Evolutionary conservation across 2,888 invertebrate species (phyloP).

Genomic region (Acanthococcus lagerstroemiae): DNA sequence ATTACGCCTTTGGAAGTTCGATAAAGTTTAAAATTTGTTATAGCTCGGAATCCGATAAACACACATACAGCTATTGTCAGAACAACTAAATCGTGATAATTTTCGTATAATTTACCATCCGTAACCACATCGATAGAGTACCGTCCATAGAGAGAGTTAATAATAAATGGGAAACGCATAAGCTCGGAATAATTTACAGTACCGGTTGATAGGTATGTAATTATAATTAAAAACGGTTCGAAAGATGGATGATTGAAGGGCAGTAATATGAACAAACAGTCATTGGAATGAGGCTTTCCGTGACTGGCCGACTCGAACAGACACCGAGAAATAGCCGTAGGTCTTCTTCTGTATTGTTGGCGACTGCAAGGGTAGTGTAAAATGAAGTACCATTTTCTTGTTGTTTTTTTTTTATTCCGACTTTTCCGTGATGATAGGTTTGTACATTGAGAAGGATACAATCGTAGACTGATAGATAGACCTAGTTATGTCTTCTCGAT

Average conservation of each 20-base stretch:
- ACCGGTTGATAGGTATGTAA: slow-evolving; percentile 30
- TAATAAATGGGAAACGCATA: not conserved
- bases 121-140: no score
- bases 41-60: no score
- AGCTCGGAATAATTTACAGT: slow-evolving; percentile 27
- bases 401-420: not conserved
- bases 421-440: not conserved
- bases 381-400: not conserved
- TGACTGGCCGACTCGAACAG: slow-evolving; percentile 17
- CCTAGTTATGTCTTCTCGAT: not conserved
- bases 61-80: no score
- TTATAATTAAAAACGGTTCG: slow-evolving; percentile 30
- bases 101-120: no score
- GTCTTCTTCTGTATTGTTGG: not conserved
- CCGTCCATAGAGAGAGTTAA: no score
- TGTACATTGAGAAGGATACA: not conserved
- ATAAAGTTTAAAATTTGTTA: no score
- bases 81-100: no score
- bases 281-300: slow-evolving; percentile 29
- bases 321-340: slow-evolving; percentile 7
- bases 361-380: not conserved
- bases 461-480: not conserved
- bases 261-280: slow-evolving; percentile 29
- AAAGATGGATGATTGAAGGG: slow-evolving; percentile 30
- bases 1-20: no score